Conservation (phyloP, 2,113 vertebrate genomes). For the Martes martes region DNA sequence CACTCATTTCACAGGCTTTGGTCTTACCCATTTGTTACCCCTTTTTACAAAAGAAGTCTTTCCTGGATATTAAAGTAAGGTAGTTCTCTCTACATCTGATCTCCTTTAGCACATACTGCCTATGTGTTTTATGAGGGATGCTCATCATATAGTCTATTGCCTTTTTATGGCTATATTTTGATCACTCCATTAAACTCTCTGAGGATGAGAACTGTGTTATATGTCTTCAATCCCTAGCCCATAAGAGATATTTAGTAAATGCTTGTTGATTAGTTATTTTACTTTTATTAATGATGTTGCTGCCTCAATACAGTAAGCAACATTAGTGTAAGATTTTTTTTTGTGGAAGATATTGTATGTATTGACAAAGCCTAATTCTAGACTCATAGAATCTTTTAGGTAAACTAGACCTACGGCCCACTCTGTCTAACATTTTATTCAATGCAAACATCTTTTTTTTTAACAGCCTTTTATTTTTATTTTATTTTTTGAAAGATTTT, state of each 20-base stretch:
- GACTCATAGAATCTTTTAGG: neutral
- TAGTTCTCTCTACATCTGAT: neutral
- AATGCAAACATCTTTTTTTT: neutral
- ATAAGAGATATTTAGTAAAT: neutral
- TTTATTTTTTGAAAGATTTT: no score
- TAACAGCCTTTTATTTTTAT: neutral
- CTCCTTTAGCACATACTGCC: neutral
- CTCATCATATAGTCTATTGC: neutral
- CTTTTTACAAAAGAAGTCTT: neutral
- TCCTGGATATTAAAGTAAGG: neutral
- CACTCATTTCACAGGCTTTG: neutral
- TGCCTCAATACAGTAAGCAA: neutral
- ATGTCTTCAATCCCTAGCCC: neutral
- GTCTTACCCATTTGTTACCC: neutral
- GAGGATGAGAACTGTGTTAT: neutral
- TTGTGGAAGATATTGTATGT: neutral
- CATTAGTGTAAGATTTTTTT: neutral
- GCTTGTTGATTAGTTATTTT: neutral
- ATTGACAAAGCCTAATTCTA: neutral
- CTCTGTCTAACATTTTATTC: neutral
- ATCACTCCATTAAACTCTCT: neutral
- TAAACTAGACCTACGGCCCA: neutral
- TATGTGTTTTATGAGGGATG: neutral
- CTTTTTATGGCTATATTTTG: neutral
- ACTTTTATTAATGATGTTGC: neutral